Evolutionary conservation across 1,140 invertebrate species (phyloP).

Genomic region (Drosophila hydei): DNA sequence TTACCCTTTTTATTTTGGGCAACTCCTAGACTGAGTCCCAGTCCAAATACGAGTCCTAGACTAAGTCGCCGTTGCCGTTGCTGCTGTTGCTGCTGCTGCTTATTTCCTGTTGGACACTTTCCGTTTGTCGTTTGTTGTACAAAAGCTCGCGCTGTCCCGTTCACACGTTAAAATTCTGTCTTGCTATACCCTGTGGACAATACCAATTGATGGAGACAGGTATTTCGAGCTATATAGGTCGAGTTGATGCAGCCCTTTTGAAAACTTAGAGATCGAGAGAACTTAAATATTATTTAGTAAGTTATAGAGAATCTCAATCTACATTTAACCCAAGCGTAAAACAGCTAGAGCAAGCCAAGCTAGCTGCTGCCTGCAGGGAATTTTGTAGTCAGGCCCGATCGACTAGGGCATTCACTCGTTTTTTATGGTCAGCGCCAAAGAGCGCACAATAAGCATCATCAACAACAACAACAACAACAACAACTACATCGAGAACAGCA

Average conservation of each 20-base stretch:
- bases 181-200: not conserved
- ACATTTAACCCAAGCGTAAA: too few species aligned
- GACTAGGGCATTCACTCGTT: slow-evolving; percentile 37
- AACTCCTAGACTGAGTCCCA: slow-evolving; percentile 17
- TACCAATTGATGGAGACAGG: not conserved
- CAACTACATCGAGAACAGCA: slow-evolving; percentile 51
- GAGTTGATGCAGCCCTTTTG: too few species aligned
- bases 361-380: not conserved
- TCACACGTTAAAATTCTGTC: slow-evolving; percentile 31
- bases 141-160: slow-evolving; percentile 51
- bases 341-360: not conserved
- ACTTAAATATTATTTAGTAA: too few species aligned
- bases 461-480: slow-evolving; percentile 74
- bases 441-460: slow-evolving; percentile 81
- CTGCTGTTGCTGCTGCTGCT: slow-evolving; percentile 53
- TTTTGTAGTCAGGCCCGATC: not conserved
- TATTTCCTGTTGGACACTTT: slow-evolving; percentile 84
- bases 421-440: slow-evolving; percentile 49
- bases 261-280: too few species aligned
- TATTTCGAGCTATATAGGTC: too few species aligned
- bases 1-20: slow-evolving; percentile 82
- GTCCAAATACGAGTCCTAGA: slow-evolving; percentile 7
- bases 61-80: slow-evolving; percentile 41
- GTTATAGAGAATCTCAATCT: too few species aligned
- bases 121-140: slow-evolving; percentile 83